phyloP scores from a whole-genome alignment of 2,113 vertebrate species.

The Bubo bubo region DNA sequence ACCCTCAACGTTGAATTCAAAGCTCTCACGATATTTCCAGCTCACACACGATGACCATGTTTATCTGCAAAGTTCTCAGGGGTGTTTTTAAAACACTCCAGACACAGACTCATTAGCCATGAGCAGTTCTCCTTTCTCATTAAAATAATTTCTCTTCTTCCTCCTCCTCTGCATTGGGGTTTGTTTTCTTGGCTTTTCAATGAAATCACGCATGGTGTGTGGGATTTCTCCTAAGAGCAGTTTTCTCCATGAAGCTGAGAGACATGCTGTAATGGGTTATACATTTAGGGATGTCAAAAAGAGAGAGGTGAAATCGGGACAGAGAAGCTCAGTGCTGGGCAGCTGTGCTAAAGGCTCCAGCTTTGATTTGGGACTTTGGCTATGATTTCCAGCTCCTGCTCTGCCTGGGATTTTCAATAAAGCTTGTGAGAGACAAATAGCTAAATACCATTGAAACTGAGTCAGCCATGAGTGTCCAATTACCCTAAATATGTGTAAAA shows the following conservation, averaged over 20 bases:
- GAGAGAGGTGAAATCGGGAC: neutral
- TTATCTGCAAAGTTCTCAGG: neutral
- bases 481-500: neutral
- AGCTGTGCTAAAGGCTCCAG: neutral
- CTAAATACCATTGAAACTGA: neutral
- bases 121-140: neutral
- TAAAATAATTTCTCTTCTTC: neutral
- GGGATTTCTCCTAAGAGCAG: neutral
- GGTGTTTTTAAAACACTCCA: neutral
- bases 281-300: neutral
- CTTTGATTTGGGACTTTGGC: neutral
- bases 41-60: neutral
- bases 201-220: neutral
- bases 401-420: neutral
- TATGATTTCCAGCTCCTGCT: neutral
- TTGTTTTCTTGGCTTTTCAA: neutral
- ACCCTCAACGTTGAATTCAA: neutral
- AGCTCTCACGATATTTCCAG: neutral
- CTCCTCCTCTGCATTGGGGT: neutral
- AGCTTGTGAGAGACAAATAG: neutral
- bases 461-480: neutral
- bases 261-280: neutral
- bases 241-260: neutral
- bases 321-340: neutral
- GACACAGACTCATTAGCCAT: neutral